Base-by-base conservation (phyloP, 2,797 vertebrate species). In the Paguma larvata region DNA sequence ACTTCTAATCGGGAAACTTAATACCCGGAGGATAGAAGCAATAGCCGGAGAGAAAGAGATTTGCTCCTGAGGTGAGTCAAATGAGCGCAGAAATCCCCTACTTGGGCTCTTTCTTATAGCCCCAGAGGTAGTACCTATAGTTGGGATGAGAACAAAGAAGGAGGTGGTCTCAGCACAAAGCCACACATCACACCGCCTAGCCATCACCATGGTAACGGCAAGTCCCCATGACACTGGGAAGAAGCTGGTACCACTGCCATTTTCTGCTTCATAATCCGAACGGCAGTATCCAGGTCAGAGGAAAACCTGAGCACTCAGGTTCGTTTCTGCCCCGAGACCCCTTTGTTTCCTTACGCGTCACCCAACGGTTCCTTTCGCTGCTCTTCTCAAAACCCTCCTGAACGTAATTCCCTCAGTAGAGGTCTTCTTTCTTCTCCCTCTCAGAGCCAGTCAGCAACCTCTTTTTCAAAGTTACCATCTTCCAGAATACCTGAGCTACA, bases 131-230 rank as follows among this genome's bases (percentile, higher is more conserved):
- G 83, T 11, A 67, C 89, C 59, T 82, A 14, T 6, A 85, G 86
- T 38, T 59, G 30, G 77, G 65, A 48, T 5, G 93, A 96, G 96
- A 97, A 97, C 97, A 97, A 88, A 96, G 90, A 16, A 73, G 85
- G 73, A 93, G 51, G 82, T 83, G 78, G 68, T 87, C 89, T 62
- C 53, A 44, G 77, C 46, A 44, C 83, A 96, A 91, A 90, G 91
- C 59, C 82, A 87, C 65, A 67, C 80, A 63, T 38, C 79, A 12
- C 65, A 41, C 15, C 1, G 11, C 25, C 91, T 51, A 16, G 32
- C 73, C 34, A 73, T 97, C 41, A 2, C 96, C 98, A 95, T 96
- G 97, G 97, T 34, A 94, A 97, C 94, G 53, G 44, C 38, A 62
- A 83, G 53, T 88, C 65, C 68, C 46, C 10, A 5, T 0, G 83